Percentiles rank a stretch among this genome's conserved stretches.
Conservation (phyloP, 2,113 vertebrate genomes). For the Tragelaphus scriptus region DNA sequence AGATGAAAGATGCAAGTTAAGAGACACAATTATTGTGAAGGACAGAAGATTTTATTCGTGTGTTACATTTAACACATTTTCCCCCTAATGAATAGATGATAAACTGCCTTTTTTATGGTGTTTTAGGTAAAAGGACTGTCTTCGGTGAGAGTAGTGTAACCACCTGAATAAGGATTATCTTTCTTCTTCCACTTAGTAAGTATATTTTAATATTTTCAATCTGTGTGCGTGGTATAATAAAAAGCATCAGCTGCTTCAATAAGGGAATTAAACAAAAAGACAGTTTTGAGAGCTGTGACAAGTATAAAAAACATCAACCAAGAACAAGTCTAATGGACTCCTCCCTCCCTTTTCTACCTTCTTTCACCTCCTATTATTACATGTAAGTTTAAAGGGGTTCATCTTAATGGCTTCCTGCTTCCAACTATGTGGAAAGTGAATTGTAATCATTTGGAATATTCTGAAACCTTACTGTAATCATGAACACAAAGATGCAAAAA, state of each 20-base stretch:
- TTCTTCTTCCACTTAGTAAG: constrained; percentile 19
- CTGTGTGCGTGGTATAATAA: not conserved
- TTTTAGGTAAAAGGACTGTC: not conserved
- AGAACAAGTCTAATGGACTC: not conserved
- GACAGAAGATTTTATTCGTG: not conserved
- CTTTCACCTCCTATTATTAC: constrained; percentile 3
- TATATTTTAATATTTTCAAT: constrained; percentile 12
- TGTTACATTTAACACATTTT: not conserved
- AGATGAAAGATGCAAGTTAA: constrained; percentile 25
- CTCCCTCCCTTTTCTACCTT: not conserved
- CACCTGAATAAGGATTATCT: not conserved
- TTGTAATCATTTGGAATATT: not conserved
- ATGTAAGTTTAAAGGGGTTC: not conserved
- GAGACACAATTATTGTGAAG: not conserved
- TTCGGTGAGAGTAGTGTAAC: not conserved
- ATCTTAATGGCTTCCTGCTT: not conserved
- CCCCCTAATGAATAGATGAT: not conserved
- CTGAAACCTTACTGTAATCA: not conserved
- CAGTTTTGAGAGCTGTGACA: constrained; percentile 3
- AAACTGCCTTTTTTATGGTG: not conserved
- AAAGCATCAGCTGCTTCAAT: not conserved
- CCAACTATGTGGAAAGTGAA: not conserved
- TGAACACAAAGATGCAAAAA: constrained; percentile 1
- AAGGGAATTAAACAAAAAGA: constrained; percentile 7
- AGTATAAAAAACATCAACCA: not conserved